Conservation (phyloP, 1,140 invertebrate genomes). For the Halesus radiatus region DNA sequence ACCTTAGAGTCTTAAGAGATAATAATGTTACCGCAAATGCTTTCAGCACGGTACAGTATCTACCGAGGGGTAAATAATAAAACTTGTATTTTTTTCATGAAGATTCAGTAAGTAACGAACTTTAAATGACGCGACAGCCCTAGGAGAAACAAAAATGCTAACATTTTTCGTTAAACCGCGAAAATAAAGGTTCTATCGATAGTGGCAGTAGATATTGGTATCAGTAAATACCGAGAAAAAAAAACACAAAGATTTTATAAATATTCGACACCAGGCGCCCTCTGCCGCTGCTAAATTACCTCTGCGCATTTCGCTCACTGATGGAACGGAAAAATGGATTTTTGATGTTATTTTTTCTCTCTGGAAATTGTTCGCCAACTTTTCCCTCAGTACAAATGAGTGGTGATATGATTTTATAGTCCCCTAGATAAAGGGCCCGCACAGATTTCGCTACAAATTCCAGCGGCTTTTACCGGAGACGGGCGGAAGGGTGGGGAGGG, state of each 20-base stretch:
- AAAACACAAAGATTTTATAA: neutral
- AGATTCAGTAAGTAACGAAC: too few relatives aligned
- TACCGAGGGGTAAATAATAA: too few relatives aligned
- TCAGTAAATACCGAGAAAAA: neutral
- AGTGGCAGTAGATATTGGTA: neutral
- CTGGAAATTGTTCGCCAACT: conserved; percentile 52
- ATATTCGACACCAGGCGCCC: neutral
- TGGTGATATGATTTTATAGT: conserved; percentile 55
- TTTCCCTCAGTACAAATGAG: conserved; percentile 52
- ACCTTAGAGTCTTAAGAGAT: neutral
- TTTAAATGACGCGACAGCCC: too few relatives aligned
- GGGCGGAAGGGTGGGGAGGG: neutral
- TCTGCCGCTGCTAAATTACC: conserved; percentile 44
- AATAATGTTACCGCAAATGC: neutral
- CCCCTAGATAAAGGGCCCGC: conserved; percentile 46
- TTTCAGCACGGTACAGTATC: too few relatives aligned
- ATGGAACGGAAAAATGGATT: conserved; percentile 57
- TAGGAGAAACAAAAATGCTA: too few relatives aligned
- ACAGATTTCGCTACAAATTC: conserved; percentile 24
- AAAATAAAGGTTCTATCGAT: conserved; percentile 7
- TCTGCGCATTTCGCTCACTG: conserved; percentile 43
- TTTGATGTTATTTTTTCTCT: conserved; percentile 56
- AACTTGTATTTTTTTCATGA: too few relatives aligned
- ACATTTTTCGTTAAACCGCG: neutral
- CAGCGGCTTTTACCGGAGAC: neutral